phyloP scores from a whole-genome alignment of 37 sponge, comb jelly and placozoan species.

The Crambe crambe region DNA sequence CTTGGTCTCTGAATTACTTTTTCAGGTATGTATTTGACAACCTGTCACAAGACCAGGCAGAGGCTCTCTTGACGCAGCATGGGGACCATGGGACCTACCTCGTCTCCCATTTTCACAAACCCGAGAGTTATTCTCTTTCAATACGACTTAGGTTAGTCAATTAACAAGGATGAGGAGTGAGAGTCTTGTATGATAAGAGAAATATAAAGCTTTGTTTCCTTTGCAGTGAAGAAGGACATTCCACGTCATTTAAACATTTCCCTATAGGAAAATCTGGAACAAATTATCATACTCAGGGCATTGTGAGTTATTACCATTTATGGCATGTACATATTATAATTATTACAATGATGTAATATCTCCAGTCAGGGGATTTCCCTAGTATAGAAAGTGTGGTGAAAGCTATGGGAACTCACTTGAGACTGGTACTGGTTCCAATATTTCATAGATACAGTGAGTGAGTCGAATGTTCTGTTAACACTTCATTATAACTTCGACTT shows the following conservation, averaged over 20 bases:
- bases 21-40: conserved; percentile 71
- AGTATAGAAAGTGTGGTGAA: conserved; percentile 31
- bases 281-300: conserved; percentile 14
- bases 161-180: not conserved
- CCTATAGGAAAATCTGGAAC: conserved; percentile 11
- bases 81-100: conserved; percentile 56
- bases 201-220: not conserved
- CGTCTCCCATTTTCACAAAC: conserved; percentile 54
- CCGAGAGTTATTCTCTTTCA: conserved; percentile 49
- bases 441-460: conserved; percentile 42
- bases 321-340: not conserved
- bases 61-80: conserved; percentile 48
- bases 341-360: conserved; percentile 4
- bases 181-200: not conserved
- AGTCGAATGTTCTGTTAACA: not conserved
- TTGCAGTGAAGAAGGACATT: conserved; percentile 10
- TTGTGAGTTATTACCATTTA: conserved; percentile 11
- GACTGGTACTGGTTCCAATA: conserved; percentile 29
- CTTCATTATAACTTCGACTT: not conserved
- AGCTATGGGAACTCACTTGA: conserved; percentile 13
- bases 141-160: conserved; percentile 32
- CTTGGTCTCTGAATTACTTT: too few relatives aligned
- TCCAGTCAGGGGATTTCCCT: conserved; percentile 26
- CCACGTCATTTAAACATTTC: conserved; percentile 21
- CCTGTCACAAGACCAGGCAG: conserved; percentile 57